Conservation (phyloP, 2,888 invertebrate genomes). For the Augiades crinisus region DNA sequence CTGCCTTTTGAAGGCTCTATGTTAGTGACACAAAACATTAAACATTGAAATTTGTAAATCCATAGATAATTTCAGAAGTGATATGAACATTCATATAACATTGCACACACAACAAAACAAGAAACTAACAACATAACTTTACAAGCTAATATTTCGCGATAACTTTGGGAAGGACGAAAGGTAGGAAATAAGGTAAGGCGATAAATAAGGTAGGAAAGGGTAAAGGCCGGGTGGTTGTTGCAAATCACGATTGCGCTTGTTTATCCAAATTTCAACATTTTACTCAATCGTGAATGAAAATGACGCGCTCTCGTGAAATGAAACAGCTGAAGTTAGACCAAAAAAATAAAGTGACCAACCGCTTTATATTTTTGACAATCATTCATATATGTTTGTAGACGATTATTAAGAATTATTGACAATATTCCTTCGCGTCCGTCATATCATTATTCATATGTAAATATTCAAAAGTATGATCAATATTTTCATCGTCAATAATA, state of each 20-base stretch:
- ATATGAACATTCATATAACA: not conserved
- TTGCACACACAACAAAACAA: not conserved
- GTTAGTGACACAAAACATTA: not conserved
- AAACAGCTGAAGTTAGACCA: slow-evolving; percentile 1
- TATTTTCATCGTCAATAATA: no score
- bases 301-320: slow-evolving; percentile 7
- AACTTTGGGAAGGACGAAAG: not conserved
- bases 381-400: no score
- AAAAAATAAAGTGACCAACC: not conserved
- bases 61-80: not conserved
- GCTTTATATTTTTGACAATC: no score
- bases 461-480: no score
- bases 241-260: slow-evolving; percentile 11
- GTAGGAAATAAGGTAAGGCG: not conserved
- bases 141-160: slow-evolving; percentile 1
- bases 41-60: no score
- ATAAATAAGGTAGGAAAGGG: not conserved
- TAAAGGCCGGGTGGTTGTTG: slow-evolving; percentile 16
- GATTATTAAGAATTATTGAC: not conserved
- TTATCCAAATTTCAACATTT: not conserved
- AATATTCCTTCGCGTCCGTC: no score
- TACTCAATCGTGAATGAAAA: not conserved
- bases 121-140: not conserved
- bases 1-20: slow-evolving; percentile 8
- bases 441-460: no score